Evolutionary conservation across 2,113 vertebrate species (phyloP).

Genomic region (Pangasianodon hypophthalmus): DNA sequence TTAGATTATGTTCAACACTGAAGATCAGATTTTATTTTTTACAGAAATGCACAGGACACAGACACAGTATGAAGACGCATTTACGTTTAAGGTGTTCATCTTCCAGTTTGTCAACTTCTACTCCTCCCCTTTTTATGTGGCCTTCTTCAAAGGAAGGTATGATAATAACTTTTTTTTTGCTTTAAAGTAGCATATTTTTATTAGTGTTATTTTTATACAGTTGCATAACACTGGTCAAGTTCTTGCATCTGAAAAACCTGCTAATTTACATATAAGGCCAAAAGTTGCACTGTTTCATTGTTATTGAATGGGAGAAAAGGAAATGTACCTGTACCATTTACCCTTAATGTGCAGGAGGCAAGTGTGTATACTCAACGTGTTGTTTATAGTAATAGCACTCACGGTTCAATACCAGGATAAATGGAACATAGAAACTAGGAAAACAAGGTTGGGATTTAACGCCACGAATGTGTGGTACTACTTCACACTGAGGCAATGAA

Average conservation of each 20-base stretch:
- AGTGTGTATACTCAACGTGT: neutral
- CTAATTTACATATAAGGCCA: neutral
- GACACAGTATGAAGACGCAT: constrained; percentile 79
- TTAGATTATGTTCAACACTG: neutral
- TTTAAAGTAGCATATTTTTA: neutral
- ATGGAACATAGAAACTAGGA: neutral
- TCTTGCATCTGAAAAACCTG: neutral
- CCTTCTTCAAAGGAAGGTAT: constrained; percentile 83
- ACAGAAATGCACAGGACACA: constrained; percentile 83
- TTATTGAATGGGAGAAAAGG: neutral
- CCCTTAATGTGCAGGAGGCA: neutral
- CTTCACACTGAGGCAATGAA: neutral
- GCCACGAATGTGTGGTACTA: neutral
- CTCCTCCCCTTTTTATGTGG: constrained; percentile 80
- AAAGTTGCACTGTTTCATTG: neutral
- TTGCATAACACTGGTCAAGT: neutral
- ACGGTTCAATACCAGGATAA: neutral
- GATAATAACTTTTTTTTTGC: neutral
- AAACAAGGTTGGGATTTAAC: neutral
- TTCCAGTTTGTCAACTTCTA: constrained; percentile 85
- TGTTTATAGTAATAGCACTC: neutral
- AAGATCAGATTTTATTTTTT: neutral
- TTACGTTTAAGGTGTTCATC: constrained; percentile 83
- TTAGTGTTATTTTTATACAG: neutral
- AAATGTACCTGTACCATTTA: neutral